Evolutionary conservation across 2,113 vertebrate genomes (phyloP), one percentile per base, ranked within the genome.

Genomic region (Ornithorhynchus anatinus): DNA sequence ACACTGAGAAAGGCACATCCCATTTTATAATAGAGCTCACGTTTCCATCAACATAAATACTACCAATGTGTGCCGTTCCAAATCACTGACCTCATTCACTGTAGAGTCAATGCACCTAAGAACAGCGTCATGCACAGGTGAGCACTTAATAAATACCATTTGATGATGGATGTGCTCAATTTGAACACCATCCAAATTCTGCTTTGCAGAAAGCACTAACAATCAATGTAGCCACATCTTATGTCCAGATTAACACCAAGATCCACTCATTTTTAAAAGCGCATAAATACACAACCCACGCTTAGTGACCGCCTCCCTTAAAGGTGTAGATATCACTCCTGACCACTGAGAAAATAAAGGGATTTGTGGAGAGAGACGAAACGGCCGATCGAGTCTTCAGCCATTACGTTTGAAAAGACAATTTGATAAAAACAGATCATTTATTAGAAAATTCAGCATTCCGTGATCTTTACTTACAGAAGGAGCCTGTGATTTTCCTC

Each of bases 381-480:
- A 50, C 37, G 79, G 76, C 32, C 9, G 17, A 37, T 35, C 37
- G 65, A 47, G 15, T 48, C 77, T 66, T 58, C 13, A n/a, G 27
- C 23, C n/a, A n/a, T n/a, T n/a, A n/a, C n/a, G n/a, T n/a, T n/a
- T n/a, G n/a, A n/a, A n/a, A n/a, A n/a, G n/a, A n/a, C n/a, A n/a
- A n/a, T n/a, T n/a, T n/a, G n/a, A n/a, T n/a, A n/a, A n/a, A n/a
- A n/a, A n/a, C n/a, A n/a, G n/a, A 32, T 39, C 58, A 53, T 74
- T 52, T 59, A 53, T 50, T 60, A 70, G 67, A 81, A 77, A 77
- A 78, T 67, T n/a, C 43, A 48, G 52, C 76, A 79, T 65, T 76
- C 36, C 66, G 58, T 32, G 11, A 56, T 69, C 17, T 82, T 84
- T 74, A 54, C 54, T 40, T n/a, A 33, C 32, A 72, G n/a, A 50